Evolutionary conservation across 2,797 vertebrate species (phyloP), one percentile per base, ranked within the genome.

Genomic region (Megaceryle alcyon): DNA sequence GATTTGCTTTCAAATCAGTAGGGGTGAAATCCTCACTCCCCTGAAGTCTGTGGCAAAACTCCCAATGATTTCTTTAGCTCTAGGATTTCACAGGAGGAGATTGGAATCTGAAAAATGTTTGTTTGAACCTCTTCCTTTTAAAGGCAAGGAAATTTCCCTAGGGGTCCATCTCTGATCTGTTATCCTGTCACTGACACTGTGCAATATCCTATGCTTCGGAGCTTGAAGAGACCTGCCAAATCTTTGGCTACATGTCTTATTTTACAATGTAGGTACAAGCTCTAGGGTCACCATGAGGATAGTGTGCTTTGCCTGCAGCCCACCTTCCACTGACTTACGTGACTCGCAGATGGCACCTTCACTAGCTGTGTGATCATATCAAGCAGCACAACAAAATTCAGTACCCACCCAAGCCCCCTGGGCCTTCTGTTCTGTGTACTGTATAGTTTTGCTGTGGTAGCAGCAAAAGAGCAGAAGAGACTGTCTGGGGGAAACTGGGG

Each of bases 71-170:
- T 94, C 94, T 95, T 91, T 91, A 94, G 95, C 79, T 46, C 88
- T 91, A 86, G 94, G 92, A 83, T 96, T 96, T 97, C 94, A 94
- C 94, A 94, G 92, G 94, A 94, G 95, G 96, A 90, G 94, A 90
- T 26, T 90, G 96, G 96, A 96, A 95, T 96, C 88, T 95, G 78
- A 96, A 96, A 97, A 96, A 94, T 96, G 96, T 97, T 96, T 94
- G 95, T 94, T 96, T 96, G 92, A 96, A 94, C 91, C 96, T 90
- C 88, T 96, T 95, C 95, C 95, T 97, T 96, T 91, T 94, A 94
- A 95, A 95, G 94, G 86, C 94, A 84, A 68, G 78, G 88, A 91
- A 82, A 86, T 91, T 94, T 96, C 91, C 96, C 92, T 93, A 75
- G 95, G 93, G 96, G 92, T 95, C 88, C 93, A 92, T 95, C 86